Evolutionary conservation across 2,888 invertebrate species (phyloP), one percentile per base, ranked within the genome.

Genomic region (Xanthorhoe spadicearia): DNA sequence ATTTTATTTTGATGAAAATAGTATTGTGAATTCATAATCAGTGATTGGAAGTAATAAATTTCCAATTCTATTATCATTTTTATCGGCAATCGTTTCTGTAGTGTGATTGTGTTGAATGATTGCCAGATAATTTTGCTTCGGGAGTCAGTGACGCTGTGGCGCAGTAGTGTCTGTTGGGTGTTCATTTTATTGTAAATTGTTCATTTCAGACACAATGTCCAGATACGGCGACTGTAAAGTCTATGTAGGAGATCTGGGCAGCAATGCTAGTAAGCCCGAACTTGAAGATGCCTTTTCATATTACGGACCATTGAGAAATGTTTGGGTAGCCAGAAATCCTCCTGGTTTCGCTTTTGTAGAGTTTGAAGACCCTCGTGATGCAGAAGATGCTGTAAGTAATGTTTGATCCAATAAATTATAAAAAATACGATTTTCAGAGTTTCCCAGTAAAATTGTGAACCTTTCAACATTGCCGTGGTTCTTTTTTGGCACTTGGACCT

Each of bases 321-420:
- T 99, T 53, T 99, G 99, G 99, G 98, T 99, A n/a, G 99, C 99
- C 0, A 94, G 98, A 76, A 98, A 99, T 87, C 98, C 98, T 13
- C 98, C 99, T 65, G 99, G 98, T 60, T 98, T 98, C 89, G 98
- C 98, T 7, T 98, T 98, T 89, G 97, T 98, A 1, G 98, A 98
- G 86, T 98, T 97, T 85, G 98, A 98, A 90, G 98, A 99, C 88
- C 95, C 97, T 6, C 94, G 97, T 72, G 99, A 99, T 88, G 98
- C 98, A 9, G 97, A 98, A 81, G 98, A 98, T 89, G 97, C 98
- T 28, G 97, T 98, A 68, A 94, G 96, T 83, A 68, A 28, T 49
- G 15, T 8, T 60, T 61, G 5, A 28, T 28, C 2, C 2, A 28
- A 28, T 8, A 35, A 1, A 9, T 9, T 8, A 35, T 8, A 5